phyloP scores from a whole-genome alignment of 2,888 invertebrate genomes.

The Phengaris alcon region DNA sequence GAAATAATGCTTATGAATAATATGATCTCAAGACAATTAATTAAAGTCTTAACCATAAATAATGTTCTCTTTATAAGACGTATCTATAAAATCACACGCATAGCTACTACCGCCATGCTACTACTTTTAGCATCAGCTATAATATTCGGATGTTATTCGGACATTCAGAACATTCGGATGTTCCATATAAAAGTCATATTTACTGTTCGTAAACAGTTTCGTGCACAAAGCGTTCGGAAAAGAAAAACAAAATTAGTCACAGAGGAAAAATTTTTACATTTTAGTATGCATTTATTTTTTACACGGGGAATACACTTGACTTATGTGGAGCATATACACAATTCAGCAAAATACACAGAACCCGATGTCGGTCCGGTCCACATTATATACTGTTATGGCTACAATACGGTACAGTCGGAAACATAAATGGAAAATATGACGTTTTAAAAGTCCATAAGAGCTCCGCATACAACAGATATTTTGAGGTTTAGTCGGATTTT shows the following conservation, averaged over 20 bases:
- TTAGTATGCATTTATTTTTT: slow-evolving; percentile 1
- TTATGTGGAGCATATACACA: not conserved
- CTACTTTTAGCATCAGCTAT: not conserved
- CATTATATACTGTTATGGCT: slow-evolving; percentile 20
- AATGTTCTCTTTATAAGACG: no score
- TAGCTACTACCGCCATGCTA: no score
- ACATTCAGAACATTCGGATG: no score
- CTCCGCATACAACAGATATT: slow-evolving; percentile 16
- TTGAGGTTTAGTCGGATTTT: not conserved
- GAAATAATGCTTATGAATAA: no score
- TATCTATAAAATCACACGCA: no score
- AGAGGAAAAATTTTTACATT: not conserved
- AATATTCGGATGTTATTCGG: not conserved
- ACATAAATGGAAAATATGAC: slow-evolving; percentile 14
- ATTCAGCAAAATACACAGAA: slow-evolving; percentile 8
- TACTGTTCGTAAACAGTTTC: not conserved
- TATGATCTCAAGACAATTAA: no score
- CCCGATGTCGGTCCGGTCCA: not conserved
- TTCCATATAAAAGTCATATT: not conserved
- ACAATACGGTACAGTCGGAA: slow-evolving; percentile 1
- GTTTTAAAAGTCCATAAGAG: slow-evolving; percentile 2
- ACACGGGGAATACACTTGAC: slow-evolving; percentile 7
- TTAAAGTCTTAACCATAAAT: no score
- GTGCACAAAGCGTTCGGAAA: slow-evolving; percentile 7
- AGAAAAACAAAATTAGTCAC: slow-evolving; percentile 2